phyloP scores from a whole-genome alignment of 2,113 vertebrate genomes.

The Halcyon malimbica region DNA sequence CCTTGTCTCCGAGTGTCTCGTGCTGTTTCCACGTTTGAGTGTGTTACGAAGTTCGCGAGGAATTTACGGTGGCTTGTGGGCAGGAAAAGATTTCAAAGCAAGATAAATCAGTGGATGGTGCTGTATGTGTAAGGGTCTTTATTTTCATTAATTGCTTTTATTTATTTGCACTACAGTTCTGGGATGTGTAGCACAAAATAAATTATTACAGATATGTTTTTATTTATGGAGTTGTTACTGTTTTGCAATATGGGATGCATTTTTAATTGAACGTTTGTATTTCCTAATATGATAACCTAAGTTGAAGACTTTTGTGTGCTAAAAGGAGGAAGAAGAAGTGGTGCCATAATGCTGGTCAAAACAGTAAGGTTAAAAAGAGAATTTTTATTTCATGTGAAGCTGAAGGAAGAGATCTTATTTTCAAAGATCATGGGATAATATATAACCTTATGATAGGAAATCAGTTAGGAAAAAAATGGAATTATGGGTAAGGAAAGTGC shows the following conservation, averaged over 20 bases:
- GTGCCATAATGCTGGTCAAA: neutral
- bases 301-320: neutral
- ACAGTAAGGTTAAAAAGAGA: neutral
- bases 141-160: neutral
- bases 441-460: neutral
- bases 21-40: neutral
- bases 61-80: neutral
- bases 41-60: neutral
- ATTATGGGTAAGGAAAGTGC: neutral
- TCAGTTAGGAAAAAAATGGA: neutral
- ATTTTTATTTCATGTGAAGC: neutral
- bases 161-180: accelerated
- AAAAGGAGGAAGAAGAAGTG: neutral
- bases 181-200: neutral
- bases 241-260: neutral
- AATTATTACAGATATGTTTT: neutral
- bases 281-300: neutral
- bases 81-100: neutral
- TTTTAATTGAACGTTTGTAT: neutral
- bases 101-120: accelerated
- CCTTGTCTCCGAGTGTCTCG: accelerated
- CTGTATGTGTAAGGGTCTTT: accelerated
- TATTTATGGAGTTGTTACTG: neutral
- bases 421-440: neutral
- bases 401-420: neutral